Evolutionary conservation across 30 jellyfish, hydroid and myxozoan genomes (phyloP).

Genomic region (Aurelia aurita complex sp. Pacific): DNA sequence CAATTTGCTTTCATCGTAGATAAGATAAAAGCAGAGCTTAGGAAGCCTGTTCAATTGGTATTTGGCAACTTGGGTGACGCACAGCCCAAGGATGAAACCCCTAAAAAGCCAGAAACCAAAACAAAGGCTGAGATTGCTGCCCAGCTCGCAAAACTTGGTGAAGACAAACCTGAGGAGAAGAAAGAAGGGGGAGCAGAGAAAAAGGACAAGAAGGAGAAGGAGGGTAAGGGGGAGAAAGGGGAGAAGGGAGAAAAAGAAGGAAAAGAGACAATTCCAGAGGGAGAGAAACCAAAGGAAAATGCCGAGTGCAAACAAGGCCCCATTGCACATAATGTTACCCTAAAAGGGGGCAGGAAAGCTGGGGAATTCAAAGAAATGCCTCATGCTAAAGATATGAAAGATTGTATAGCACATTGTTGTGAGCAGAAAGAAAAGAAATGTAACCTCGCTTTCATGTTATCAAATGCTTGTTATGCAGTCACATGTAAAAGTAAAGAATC

Average conservation of each 20-base stretch:
- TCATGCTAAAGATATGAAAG: conserved; percentile 70
- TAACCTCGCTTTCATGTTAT: conserved; percentile 94
- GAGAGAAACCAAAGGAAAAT: conserved; percentile 1
- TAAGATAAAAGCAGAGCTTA: conserved; percentile 39
- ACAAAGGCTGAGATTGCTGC: conserved; percentile 22
- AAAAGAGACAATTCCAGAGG: conserved; percentile 20
- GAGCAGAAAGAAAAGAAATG: conserved; percentile 83
- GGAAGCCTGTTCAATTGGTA: conserved; percentile 59
- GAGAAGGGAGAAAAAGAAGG: conserved; percentile 40
- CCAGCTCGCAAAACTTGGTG: conserved; percentile 55
- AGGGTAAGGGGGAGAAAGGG: conserved; percentile 14
- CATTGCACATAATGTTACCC: conserved; percentile 77
- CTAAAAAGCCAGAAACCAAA: conserved; percentile 37
- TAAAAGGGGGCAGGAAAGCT: conserved; percentile 95
- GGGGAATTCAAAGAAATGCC: conserved; percentile 89
- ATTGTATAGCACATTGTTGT: conserved; percentile 85
- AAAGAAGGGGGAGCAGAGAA: conserved; percentile 11
- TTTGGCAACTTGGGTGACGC: conserved; percentile 70
- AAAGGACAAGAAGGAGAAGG: background rate
- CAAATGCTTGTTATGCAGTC: conserved; percentile 87
- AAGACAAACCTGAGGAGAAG: conserved; percentile 8
- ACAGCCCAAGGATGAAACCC: conserved; percentile 17
- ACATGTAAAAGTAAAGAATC: conserved; percentile 79
- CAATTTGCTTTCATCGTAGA: conserved; percentile 5
- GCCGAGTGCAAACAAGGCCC: conserved; percentile 71